Conservation (phyloP, 2,888 invertebrate species). For the Campoletis raptor region DNA sequence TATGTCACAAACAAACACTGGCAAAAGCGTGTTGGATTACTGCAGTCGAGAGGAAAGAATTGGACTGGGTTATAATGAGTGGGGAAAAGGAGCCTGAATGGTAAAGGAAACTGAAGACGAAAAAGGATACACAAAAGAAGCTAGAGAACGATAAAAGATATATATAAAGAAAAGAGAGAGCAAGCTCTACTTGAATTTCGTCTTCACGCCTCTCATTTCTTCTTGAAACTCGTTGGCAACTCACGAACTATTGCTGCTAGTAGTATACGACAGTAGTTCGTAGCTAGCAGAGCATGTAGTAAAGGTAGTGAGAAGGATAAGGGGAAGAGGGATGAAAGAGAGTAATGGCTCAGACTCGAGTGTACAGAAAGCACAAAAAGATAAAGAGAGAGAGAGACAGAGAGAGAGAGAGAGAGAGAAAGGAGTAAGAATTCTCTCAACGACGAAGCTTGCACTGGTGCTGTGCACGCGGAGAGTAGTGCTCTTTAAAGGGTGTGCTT, state of each 20-base stretch:
- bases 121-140: slow-evolving; percentile 2
- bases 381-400: slow-evolving; percentile 1
- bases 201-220: slow-evolving; percentile 45
- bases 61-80: slow-evolving; percentile 3
- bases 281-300: slow-evolving; percentile 1
- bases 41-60: not conserved
- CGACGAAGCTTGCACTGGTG: slow-evolving; percentile 65
- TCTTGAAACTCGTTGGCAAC: slow-evolving; percentile 63
- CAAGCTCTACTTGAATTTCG: slow-evolving; percentile 57
- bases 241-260: slow-evolving; percentile 44
- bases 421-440: slow-evolving; percentile 56
- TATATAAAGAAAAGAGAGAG: slow-evolving; percentile 20
- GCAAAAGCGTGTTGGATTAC: not conserved
- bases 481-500: slow-evolving; percentile 57
- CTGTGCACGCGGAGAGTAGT: slow-evolving; percentile 49
- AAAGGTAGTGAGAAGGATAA: slow-evolving; percentile 15
- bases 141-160: not conserved
- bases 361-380: slow-evolving; percentile 30
- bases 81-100: not conserved
- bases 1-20: not conserved
- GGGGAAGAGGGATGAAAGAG: slow-evolving; percentile 41
- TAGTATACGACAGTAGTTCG: slow-evolving; percentile 14
- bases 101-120: slow-evolving; percentile 39
- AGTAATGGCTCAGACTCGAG: slow-evolving; percentile 67
- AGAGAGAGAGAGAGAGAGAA: slow-evolving; percentile 8